Conservation (phyloP, 2,113 vertebrate species). For the Carollia perspicillata region DNA sequence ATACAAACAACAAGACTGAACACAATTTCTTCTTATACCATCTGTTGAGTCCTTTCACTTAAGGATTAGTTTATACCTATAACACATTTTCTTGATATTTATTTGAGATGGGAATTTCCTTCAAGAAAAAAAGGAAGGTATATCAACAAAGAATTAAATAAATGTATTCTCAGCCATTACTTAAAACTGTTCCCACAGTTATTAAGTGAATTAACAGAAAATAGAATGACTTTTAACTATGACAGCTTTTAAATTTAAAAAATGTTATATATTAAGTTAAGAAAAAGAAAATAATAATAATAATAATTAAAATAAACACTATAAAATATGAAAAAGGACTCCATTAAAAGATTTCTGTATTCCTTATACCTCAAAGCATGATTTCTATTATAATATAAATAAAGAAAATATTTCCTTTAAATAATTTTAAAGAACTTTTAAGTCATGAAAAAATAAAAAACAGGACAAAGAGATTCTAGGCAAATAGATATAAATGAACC, state of each 20-base stretch:
- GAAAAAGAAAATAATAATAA: not conserved
- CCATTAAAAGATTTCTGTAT: not conserved
- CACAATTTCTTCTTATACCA: conserved; percentile 1
- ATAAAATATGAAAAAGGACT: not conserved
- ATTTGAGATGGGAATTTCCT: not conserved
- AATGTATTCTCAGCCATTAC: not conserved
- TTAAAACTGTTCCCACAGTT: conserved; percentile 46
- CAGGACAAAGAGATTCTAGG: not conserved
- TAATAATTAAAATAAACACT: not conserved
- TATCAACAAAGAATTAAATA: not conserved
- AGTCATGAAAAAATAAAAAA: not conserved
- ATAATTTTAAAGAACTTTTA: not conserved
- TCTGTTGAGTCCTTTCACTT: not conserved
- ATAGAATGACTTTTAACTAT: conserved; percentile 22
- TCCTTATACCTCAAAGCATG: not conserved
- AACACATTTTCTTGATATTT: not conserved
- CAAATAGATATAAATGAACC: not conserved
- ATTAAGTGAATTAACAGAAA: conserved; percentile 38
- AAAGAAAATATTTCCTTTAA: not conserved
- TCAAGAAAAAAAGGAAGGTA: not conserved
- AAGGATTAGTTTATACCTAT: not conserved
- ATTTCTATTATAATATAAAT: not conserved
- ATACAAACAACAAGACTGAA: conserved; percentile 11
- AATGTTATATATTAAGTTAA: not conserved
- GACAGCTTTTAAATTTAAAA: not conserved